phyloP scores from a whole-genome alignment of 2,797 vertebrate genomes.

The Sitta carolinensis region DNA sequence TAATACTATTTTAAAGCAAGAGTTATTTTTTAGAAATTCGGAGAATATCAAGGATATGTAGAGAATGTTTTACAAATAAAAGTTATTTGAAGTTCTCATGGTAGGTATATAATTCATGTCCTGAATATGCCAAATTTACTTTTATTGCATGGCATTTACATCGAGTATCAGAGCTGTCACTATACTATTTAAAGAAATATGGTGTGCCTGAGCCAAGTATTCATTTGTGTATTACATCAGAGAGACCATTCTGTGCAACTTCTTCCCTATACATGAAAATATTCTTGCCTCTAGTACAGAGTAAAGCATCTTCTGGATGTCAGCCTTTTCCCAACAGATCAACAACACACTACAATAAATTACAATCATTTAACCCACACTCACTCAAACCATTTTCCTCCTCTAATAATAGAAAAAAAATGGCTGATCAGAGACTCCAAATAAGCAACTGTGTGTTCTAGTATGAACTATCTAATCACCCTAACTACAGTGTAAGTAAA shows the following conservation, averaged over 20 bases:
- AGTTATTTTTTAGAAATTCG: background rate
- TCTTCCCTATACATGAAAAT: background rate
- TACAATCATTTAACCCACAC: background rate
- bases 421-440: background rate
- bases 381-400: background rate
- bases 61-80: background rate
- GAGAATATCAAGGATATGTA: background rate
- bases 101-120: background rate
- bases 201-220: accelerated
- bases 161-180: background rate
- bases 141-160: background rate
- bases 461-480: background rate
- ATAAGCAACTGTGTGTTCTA: background rate
- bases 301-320: background rate
- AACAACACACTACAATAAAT: background rate
- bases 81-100: background rate
- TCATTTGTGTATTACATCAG: background rate
- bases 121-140: background rate
- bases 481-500: background rate
- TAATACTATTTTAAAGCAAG: background rate
- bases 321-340: background rate
- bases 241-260: background rate
- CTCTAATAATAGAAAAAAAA: background rate
- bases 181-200: background rate
- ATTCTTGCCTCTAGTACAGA: background rate